Base-by-base conservation (phyloP, 2,888 invertebrate species). In the Hypercompe scribonia region DNA sequence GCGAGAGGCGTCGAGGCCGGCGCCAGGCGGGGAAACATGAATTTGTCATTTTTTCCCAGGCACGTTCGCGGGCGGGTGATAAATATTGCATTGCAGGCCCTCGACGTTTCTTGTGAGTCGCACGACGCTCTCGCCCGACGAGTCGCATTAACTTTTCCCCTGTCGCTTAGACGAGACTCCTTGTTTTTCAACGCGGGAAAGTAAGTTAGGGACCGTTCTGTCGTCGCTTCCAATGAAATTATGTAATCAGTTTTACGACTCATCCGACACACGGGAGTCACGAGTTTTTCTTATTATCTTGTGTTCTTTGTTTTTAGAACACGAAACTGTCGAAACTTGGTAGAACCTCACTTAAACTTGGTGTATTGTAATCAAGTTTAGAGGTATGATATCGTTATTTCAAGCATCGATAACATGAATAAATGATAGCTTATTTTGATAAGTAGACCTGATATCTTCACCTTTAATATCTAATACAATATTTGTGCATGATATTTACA, bases 31-130 rank as follows among this genome's bases (percentile, higher is more conserved):
- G 90, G 90, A 87, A 90, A 92, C 94, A 95, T 94, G 95, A 95
- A 95, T 95, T 95, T 95, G 95, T 95, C 94, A 95, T 95, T 95
- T 94, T 95, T 95, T 94, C 94, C 91, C 88, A 91, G 93, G 92
- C 94, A 94, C 94, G 94, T 94, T 91, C 93, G 91, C 92, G 91
- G 87, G 90, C 90, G 91, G 90, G 93, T 94, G 93, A 95, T 95
- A 95, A 95, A 95, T 95, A 95, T 95, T 94, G 95, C 94, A 95
- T 95, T 91, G 94, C 93, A 89, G 90, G 88, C 91, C 88, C 90
- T 90, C 88, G 87, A 87, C 90, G 90, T 90, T 92, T 91, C 90
- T 92, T 91, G 87, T 70, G 82, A 78, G 85, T 75, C 86, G 80
- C 82, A 79, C 84, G 81, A 70, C 80, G 84, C 82, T 83, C 80